A percentile compares a stretch with the other conserved stretches of the same genome.
Evolutionary conservation across 2,888 invertebrate genomes (phyloP).

Genomic region (Acronicta psi): DNA sequence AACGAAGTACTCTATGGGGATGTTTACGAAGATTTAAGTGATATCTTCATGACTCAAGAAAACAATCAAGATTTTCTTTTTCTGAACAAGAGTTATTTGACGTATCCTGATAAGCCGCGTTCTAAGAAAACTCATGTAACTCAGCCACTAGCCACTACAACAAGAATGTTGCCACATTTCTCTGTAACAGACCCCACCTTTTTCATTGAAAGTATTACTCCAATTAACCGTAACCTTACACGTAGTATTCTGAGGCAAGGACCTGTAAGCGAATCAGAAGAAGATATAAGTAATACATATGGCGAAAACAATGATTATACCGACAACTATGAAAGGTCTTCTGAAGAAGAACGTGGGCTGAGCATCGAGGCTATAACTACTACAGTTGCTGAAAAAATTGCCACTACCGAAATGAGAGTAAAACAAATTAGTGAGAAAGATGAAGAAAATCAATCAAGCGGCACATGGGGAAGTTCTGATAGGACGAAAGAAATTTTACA

Average conservation of each 20-base stretch:
- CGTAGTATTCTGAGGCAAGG: background rate
- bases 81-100: background rate
- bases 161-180: background rate
- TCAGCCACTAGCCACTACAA: background rate
- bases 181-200: background rate
- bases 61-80: background rate
- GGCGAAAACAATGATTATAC: conserved; percentile 11
- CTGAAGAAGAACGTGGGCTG: conserved; percentile 1
- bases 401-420: background rate
- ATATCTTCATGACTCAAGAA: conserved; percentile 1
- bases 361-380: conserved; percentile 12
- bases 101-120: background rate
- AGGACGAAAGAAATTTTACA: background rate
- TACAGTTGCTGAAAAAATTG: background rate
- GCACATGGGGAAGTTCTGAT: background rate
- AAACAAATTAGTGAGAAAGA: background rate
- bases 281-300: background rate
- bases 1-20: conserved; percentile 33
- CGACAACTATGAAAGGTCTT: conserved; percentile 34
- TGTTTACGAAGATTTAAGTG: conserved; percentile 13
- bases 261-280: background rate
- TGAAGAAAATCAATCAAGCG: background rate
- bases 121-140: background rate
- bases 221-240: background rate
- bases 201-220: background rate